Conservation (phyloP, 2,113 vertebrate species). For the Morone chrysops region DNA sequence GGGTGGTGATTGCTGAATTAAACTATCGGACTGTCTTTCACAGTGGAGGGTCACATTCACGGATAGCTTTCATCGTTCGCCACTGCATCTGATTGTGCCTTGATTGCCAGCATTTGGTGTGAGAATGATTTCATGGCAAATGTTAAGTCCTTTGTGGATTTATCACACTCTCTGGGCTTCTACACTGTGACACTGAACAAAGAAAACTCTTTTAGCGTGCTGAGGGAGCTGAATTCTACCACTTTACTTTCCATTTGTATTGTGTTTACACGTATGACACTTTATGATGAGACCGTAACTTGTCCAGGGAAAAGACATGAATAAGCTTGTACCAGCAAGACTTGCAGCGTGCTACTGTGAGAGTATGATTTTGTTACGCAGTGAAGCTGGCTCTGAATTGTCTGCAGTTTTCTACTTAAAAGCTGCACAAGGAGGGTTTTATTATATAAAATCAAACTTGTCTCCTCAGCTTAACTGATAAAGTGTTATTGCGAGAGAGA, state of each 20-base stretch:
- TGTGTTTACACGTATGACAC: constrained; percentile 20
- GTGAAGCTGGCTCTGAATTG: neutral
- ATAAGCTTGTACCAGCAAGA: constrained; percentile 1
- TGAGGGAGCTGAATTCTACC: constrained; percentile 1
- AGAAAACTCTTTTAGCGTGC: constrained; percentile 6
- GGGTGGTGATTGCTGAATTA: constrained; percentile 65
- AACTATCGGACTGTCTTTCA: constrained; percentile 52
- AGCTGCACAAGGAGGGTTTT: neutral
- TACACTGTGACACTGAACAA: neutral
- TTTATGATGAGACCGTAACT: constrained; percentile 36
- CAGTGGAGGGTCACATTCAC: constrained; percentile 59
- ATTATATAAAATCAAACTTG: constrained; percentile 17
- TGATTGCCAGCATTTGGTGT: constrained; percentile 57
- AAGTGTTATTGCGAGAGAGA: neutral
- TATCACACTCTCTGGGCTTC: constrained; percentile 4
- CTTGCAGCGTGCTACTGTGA: neutral
- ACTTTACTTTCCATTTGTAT: constrained; percentile 14
- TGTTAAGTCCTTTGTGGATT: constrained; percentile 40
- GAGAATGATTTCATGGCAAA: constrained; percentile 57
- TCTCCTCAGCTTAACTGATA: neutral
- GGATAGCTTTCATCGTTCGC: constrained; percentile 30
- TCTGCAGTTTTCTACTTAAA: constrained; percentile 17
- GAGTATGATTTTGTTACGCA: neutral
- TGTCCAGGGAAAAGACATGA: constrained; percentile 8
- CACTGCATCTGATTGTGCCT: constrained; percentile 53